phyloP scores from a whole-genome alignment of 1,140 invertebrate species.

The roundworm (Caenorhabditis elegans) region WBcel235 BX284602.5:13589001-13589500 shows the following conservation, averaged over 20 bases:
- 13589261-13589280: background rate
- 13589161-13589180: background rate
- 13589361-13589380: background rate
- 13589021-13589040: background rate
- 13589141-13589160: background rate
- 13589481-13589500: background rate
- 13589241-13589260: background rate
- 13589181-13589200: background rate
- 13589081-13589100: background rate
- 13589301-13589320: background rate
- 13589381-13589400: conserved; percentile 10
- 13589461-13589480: background rate
- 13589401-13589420: background rate
- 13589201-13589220: background rate
- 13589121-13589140: background rate
- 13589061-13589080: background rate
- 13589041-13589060: background rate
- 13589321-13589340: background rate
- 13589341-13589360: background rate
- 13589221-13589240: background rate
- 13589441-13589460: conserved; percentile 5
- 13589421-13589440: background rate
- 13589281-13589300: background rate
- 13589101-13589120: background rate
- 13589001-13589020: conserved; percentile 44